Percentiles rank a stretch among this genome's conserved stretches.
Conservation (phyloP, 2,797 vertebrate genomes). For the Cyprinella venusta region DNA sequence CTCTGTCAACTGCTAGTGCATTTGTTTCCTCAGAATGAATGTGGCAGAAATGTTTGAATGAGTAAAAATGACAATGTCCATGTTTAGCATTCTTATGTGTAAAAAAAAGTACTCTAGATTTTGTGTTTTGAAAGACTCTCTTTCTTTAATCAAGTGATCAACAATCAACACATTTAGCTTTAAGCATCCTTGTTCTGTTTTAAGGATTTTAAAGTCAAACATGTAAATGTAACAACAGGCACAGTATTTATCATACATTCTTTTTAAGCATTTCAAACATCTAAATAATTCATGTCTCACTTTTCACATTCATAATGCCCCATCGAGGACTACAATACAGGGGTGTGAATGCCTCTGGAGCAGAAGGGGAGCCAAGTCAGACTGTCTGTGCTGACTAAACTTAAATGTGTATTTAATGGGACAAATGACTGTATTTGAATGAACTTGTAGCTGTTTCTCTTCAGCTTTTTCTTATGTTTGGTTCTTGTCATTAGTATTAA, state of each 20-base stretch:
- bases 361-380: conserved; percentile 20
- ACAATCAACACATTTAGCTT: not conserved
- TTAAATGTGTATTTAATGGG: conserved; percentile 27
- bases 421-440: not conserved
- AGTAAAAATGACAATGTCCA: not conserved
- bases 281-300: conserved; percentile 23
- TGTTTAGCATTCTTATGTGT: not conserved
- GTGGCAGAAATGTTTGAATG: not conserved
- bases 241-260: not conserved
- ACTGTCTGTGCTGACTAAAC: conserved; percentile 26
- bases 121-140: not conserved
- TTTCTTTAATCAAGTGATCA: not conserved
- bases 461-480: not conserved
- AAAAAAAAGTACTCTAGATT: not conserved
- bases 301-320: conserved; percentile 39
- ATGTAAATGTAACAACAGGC: not conserved
- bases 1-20: not conserved
- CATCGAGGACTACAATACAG: conserved; percentile 20
- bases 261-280: conserved; percentile 10
- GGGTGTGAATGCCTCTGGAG: conserved; percentile 29
- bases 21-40: conserved; percentile 1
- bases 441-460: not conserved
- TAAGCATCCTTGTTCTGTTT: not conserved
- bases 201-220: not conserved
- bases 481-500: not conserved